These are phyloP conservation scores for Sebastes nivosus DNA, from an alignment of 2,797 vertebrate species.

Conservation along the genomic window DNA sequence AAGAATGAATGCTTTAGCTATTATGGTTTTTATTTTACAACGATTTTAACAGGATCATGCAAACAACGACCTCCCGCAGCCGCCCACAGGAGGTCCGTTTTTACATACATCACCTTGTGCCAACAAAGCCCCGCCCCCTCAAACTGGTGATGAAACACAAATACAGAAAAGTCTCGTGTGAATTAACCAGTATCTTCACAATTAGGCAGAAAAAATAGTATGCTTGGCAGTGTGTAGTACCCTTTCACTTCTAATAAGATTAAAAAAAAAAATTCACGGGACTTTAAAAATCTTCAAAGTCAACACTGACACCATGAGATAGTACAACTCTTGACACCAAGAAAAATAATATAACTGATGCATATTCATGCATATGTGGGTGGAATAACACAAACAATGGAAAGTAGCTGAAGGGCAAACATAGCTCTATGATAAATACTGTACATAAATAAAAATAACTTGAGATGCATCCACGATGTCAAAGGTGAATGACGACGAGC, in stretches of 20 bases:
- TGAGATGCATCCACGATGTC: slow-evolving; percentile 26
- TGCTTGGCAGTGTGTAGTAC: neutral
- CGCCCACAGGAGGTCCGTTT: neutral
- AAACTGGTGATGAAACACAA: neutral
- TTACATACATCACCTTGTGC: neutral
- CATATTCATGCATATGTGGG: slow-evolving; percentile 74
- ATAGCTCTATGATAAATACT: slow-evolving; percentile 41
- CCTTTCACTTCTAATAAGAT: no score
- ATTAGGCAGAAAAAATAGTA: no score
- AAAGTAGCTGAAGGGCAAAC: slow-evolving; percentile 62
- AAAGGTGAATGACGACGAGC: slow-evolving; percentile 47
- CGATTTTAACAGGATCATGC: no score
- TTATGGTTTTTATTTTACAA: no score
- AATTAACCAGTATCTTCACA: neutral
- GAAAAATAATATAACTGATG: slow-evolving; percentile 37
- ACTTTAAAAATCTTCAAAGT: neutral
- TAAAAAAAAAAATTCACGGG: no score
- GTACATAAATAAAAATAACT: slow-evolving; percentile 40
- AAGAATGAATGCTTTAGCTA: no score
- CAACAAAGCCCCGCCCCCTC: neutral
- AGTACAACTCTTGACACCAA: slow-evolving; percentile 35
- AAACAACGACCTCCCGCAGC: no score
- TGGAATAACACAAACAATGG: slow-evolving; percentile 62
- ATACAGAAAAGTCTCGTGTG: neutral
- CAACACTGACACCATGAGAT: neutral